These are phyloP conservation scores for Sarcoramphus papa DNA, from an alignment of 2,797 vertebrate species.

Conservation along the genomic window DNA sequence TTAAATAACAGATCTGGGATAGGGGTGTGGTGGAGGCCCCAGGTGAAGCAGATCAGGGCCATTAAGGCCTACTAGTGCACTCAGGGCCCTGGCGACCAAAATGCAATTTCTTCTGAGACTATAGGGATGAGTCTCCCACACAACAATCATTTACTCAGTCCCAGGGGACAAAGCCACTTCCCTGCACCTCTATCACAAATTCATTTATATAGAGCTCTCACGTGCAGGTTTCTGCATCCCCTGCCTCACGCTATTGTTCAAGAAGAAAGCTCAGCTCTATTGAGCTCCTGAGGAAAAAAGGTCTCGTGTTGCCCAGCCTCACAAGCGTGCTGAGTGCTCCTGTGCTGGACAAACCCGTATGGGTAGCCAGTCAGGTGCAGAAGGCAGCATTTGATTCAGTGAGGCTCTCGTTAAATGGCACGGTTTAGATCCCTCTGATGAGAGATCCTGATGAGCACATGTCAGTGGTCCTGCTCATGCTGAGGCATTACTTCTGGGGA, in stretches of 20 bases:
- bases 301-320: background rate
- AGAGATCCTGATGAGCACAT: rapidly evolving
- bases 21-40: rapidly evolving
- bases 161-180: background rate
- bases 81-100: background rate
- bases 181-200: background rate
- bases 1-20: background rate
- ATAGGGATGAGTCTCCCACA: rapidly evolving
- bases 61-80: background rate
- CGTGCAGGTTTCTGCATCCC: background rate
- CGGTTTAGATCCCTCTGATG: background rate
- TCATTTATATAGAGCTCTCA: background rate
- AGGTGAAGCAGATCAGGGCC: background rate
- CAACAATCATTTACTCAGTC: background rate
- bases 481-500: background rate
- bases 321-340: background rate
- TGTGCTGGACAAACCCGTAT: rapidly evolving
- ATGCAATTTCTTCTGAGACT: background rate
- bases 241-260: background rate
- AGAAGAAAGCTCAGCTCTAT: background rate
- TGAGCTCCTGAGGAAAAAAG: background rate
- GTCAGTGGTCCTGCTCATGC: background rate
- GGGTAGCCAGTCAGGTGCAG: rapidly evolving
- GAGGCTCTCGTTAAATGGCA: background rate
- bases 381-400: background rate